These are phyloP conservation scores for Adelges cooleyi DNA, from an alignment of 1,140 invertebrate species.

Conservation along the genomic window DNA sequence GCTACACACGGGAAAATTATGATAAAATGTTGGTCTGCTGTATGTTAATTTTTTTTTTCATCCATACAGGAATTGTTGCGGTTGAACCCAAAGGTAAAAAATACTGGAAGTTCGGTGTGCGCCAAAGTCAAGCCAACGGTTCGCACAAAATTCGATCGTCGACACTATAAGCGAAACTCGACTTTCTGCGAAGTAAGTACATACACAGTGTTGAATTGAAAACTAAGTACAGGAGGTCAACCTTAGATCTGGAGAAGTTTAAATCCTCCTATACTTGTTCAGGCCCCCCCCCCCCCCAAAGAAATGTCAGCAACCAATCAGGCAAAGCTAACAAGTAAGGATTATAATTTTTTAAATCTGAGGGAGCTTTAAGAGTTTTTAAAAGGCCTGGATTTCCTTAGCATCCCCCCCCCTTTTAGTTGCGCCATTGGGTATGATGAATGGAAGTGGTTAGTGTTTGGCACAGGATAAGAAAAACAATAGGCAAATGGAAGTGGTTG, in stretches of 20 bases:
- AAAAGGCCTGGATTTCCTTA: no score
- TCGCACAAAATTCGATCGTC: not conserved
- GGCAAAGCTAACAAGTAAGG: not conserved
- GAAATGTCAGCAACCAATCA: not conserved
- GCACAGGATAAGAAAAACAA: no score
- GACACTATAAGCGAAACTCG: constrained; percentile 9
- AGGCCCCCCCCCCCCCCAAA: not conserved
- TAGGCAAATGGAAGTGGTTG: no score
- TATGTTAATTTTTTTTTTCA: no score
- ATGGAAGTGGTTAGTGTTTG: no score
- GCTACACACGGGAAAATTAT: no score
- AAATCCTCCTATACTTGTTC: not conserved
- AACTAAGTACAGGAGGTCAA: not conserved
- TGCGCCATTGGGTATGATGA: no score
- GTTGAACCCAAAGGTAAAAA: not conserved
- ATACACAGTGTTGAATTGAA: not conserved
- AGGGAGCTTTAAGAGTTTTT: not conserved
- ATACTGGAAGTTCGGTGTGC: not conserved
- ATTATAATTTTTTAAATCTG: not conserved
- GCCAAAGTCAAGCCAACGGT: not conserved
- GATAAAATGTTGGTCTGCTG: no score
- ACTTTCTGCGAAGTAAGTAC: not conserved
- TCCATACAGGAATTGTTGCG: not conserved
- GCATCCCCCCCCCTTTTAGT: no score
- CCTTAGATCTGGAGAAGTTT: not conserved